A percentile compares a stretch with the other conserved stretches of the same genome.
Evolutionary conservation across 2,797 vertebrate genomes (phyloP).

Genomic region (Zalophus californianus): DNA sequence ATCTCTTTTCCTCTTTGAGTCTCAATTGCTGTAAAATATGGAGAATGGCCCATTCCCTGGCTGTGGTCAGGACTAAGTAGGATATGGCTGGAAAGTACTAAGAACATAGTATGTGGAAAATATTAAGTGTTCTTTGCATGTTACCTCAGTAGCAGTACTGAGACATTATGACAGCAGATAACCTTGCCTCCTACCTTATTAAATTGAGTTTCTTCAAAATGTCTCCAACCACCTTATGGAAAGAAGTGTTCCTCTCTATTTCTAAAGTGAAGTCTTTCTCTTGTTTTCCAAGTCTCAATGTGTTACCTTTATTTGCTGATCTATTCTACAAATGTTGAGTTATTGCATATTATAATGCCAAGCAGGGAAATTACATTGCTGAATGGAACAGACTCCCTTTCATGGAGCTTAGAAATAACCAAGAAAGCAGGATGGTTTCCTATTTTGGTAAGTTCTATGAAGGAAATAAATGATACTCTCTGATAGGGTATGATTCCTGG

Average conservation of each 20-base stretch:
- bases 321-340: background rate
- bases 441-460: background rate
- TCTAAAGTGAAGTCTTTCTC: background rate
- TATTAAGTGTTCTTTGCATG: background rate
- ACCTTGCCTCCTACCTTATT: background rate
- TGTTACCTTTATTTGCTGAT: background rate
- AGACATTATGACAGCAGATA: background rate
- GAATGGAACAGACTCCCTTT: background rate
- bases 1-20: background rate
- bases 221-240: background rate
- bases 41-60: background rate
- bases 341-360: background rate
- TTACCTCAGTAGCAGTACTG: background rate
- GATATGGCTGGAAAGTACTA: background rate
- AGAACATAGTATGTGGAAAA: background rate
- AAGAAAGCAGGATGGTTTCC: background rate
- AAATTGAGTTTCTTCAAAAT: background rate
- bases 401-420: background rate
- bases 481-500: background rate
- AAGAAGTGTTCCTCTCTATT: background rate
- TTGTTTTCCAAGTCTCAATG: background rate
- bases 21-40: background rate
- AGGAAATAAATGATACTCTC: background rate
- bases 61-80: background rate
- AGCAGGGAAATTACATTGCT: background rate